Percentiles rank a stretch among this genome's conserved stretches.
These are phyloP conservation scores for Zosterops japonicus DNA, from an alignment of 2,113 vertebrate species.

Conservation along the genomic window DNA sequence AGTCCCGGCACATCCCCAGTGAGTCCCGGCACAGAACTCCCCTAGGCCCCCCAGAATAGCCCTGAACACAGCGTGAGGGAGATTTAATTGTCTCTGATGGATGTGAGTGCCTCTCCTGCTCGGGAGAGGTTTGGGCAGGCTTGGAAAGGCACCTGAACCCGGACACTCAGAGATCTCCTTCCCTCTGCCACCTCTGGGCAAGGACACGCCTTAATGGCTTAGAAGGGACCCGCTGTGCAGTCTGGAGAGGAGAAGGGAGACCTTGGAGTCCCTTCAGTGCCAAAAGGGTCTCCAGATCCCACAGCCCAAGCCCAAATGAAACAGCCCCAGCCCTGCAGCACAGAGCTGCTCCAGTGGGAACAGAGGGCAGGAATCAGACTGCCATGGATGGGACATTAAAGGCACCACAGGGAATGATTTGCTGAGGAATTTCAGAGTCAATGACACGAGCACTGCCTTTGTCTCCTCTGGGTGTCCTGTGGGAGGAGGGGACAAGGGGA, in stretches of 20 bases:
- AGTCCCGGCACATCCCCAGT: too few species aligned
- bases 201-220: fast-evolving
- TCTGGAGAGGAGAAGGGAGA: neutral
- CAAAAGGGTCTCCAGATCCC: neutral
- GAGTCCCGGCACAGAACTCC: too few species aligned
- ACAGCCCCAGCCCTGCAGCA: neutral
- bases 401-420: neutral
- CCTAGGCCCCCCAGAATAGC: too few species aligned
- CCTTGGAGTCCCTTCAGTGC: neutral
- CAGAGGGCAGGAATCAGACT: neutral
- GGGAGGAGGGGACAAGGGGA: neutral
- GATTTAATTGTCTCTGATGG: neutral
- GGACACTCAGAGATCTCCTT: fast-evolving
- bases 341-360: neutral
- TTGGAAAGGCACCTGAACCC: neutral
- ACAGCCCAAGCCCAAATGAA: fast-evolving
- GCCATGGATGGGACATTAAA: fast-evolving
- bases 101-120: neutral
- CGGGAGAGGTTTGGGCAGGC: neutral
- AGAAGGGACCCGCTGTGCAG: neutral
- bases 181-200: neutral
- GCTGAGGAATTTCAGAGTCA: neutral
- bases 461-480: fast-evolving
- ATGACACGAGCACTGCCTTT: neutral
- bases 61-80: fast-evolving